Evolutionary conservation across 2,113 vertebrate species (phyloP), one percentile per base, ranked within the genome.

Genomic region (Silurus asotus): DNA sequence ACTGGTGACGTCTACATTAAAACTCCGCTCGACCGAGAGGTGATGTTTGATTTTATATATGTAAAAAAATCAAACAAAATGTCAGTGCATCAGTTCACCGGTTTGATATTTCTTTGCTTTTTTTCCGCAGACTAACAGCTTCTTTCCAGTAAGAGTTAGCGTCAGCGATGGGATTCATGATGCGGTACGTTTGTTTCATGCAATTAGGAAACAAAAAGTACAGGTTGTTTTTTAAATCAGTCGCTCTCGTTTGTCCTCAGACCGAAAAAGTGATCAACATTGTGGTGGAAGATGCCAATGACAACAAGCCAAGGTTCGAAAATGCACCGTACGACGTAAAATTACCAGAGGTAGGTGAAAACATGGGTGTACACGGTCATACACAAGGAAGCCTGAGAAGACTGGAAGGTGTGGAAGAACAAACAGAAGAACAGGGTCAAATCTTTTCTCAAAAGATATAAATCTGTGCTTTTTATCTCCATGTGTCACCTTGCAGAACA

Each of bases 301-400:
- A 97, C 90, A 96, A 97, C 0, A 1, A 0, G 0, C 97, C 97
- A 0, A 17, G 89, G 67, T 97, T 98, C 89, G 0, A 58, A 7
- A 6, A 84, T 0, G 10, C 88, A 1, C 86, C 78, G 5, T 97
- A 95, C 87, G 92, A 93, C 15, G 0, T 0, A 48, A 10, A 4
- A 0, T 51, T 97, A 8, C 0, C 0, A 9, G 97, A 98, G 93
- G 97, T 97, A 92, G 91, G 92, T 88, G 2, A 10, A 59, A 11
- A 37, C 37, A 1, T 37, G 37, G 37, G 37, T 37, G 37, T 37
- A 37, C 37, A 37, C 2, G 37, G 37, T 37, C 37, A 37, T 37
- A 64, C 62, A 64, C 62, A 64, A 11, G 20, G 23, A 64, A 25
- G 59, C 23, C 23, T 64, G 28, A 69, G 15, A 2, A 45, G 67